Conservation (phyloP, 1,140 invertebrate genomes). For the Hesperophylax magnus region DNA sequence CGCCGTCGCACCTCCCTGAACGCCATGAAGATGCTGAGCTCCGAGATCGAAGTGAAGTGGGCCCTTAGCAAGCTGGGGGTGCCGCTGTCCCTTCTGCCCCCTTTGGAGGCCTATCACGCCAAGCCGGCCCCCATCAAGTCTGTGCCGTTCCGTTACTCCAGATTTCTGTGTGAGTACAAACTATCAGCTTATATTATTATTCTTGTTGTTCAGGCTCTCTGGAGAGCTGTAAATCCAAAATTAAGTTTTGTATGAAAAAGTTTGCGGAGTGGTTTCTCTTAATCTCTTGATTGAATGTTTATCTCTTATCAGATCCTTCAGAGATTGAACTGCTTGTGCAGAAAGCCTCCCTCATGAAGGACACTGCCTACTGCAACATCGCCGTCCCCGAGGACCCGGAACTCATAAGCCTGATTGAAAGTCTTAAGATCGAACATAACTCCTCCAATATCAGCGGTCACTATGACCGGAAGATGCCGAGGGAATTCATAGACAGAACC, state of each 20-base stretch:
- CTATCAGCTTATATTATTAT: no score
- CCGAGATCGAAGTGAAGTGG: background rate
- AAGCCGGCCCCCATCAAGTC: conserved; percentile 68
- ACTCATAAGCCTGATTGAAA: background rate
- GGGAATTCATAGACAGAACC: conserved; percentile 12
- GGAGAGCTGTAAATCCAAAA: no score
- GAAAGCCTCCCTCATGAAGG: background rate
- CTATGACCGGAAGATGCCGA: background rate
- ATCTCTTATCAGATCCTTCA: conserved; percentile 1
- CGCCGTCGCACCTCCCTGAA: background rate
- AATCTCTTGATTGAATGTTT: no score
- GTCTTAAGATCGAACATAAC: background rate
- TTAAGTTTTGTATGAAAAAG: no score
- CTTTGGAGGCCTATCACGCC: conserved; percentile 59
- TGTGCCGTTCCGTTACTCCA: conserved; percentile 63
- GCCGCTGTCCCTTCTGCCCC: conserved; percentile 63
- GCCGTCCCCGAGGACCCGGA: background rate
- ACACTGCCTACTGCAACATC: background rate
- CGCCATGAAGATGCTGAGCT: conserved; percentile 16
- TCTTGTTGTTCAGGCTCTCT: no score
- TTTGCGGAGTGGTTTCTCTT: no score
- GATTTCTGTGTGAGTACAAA: conserved; percentile 40
- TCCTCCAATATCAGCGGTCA: conserved; percentile 57
- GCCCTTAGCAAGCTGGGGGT: conserved; percentile 61
- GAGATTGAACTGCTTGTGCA: conserved; percentile 9